Conservation (phyloP, 2,888 invertebrate species). For the Eupithecia subfuscata region DNA sequence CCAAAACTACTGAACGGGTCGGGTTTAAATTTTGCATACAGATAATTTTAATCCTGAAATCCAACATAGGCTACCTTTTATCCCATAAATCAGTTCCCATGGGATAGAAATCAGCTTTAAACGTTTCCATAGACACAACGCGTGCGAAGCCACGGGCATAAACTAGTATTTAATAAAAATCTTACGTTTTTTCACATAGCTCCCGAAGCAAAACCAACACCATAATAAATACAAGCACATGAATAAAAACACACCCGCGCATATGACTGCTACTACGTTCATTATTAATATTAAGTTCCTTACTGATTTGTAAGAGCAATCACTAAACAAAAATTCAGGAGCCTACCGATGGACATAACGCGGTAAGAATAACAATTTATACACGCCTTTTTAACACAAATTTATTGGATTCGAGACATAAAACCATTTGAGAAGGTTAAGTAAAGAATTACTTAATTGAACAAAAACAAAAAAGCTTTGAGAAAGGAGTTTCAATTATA, state of each 20-base stretch:
- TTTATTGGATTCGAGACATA: no score
- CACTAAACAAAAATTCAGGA: neutral
- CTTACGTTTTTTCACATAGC: slow-evolving; percentile 32
- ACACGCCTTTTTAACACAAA: neutral
- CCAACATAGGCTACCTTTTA: no score
- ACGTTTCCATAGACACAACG: no score
- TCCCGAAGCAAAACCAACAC: slow-evolving; percentile 37
- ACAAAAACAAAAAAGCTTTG: neutral
- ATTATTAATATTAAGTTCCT: slow-evolving; percentile 44
- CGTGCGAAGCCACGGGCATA: no score
- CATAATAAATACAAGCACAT: slow-evolving; percentile 53
- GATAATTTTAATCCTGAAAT: no score
- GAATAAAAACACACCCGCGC: slow-evolving; percentile 59
- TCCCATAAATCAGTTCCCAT: no score
- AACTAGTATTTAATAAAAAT: no score
- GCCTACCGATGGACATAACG: neutral
- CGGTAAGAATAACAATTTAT: neutral
- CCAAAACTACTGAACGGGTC: no score
- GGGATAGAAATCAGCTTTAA: no score
- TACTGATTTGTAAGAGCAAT: neutral
- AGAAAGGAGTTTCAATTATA: neutral
- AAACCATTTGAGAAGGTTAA: no score
- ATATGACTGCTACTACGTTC: slow-evolving; percentile 59
- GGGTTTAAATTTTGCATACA: no score
- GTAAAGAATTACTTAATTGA: no score